Evolutionary conservation across 2,888 invertebrate species (phyloP), one percentile per base, ranked within the genome.

Genomic region (Podotricha telesiphe): DNA sequence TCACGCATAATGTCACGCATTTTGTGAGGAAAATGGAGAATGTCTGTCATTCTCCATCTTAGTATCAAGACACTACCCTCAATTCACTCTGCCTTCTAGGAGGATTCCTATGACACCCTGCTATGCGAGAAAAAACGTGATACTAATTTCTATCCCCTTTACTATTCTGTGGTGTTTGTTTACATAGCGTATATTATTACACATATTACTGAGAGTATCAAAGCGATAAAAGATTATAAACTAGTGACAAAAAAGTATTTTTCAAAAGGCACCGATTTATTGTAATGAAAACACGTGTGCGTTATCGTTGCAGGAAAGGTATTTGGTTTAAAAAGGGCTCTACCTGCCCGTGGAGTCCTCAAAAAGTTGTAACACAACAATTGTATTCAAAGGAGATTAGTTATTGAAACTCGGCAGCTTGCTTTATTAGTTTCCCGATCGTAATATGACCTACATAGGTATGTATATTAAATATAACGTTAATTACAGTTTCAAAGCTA

Each of bases 271-370:
- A 59, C 45, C 20, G 45, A 59, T 59, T 59, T 88, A 91, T 89
- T 80, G 79, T 79, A 79, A 80, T 75, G 76, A 80, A 80, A 71
- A 86, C 89, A 88, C 88, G 88, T 89, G 88, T 86, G 84, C 71
- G 64, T 73, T 55, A 68, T 68, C 37, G 65, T 61, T 69, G 79
- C 79, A 22, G 45, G n/a, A n/a, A 42, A 59, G 59, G 42, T 59
- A 59, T 59, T 82, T 76, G 80, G 78, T 81, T 82, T 88, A 88
- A 89, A 85, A 82, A 85, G 88, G 89, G 88, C 78, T 82, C 77
- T 91, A 90, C 91, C 91, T 91, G 91, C 88, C 86, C 34, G 80
- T 86, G 84, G 84, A 86, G 87, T 73, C 78, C 75, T 78, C 74
- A 82, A 80, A n/a, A 80, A 70, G 68, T 63, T 79, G 79, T 74